A percentile compares a stretch with the other conserved stretches of the same genome.
These are phyloP conservation scores for Flabesymbios commensalis DNA, from an alignment of 2,888 invertebrate genomes.

Conservation along the genomic window DNA sequence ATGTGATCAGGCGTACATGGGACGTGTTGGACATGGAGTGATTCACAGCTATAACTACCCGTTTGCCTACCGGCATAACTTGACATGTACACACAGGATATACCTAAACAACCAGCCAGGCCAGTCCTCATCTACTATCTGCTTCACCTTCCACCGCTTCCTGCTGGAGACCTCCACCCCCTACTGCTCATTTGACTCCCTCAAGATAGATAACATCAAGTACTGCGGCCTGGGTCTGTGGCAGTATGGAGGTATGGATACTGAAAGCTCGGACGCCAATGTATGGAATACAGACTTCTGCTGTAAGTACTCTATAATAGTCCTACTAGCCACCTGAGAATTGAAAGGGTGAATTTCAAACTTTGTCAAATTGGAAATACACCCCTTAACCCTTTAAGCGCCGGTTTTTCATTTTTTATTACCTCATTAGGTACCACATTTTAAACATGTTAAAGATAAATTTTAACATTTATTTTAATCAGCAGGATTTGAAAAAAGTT, in stretches of 20 bases:
- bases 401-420: too few species aligned
- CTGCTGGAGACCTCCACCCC: slow-evolving; percentile 30
- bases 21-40: slow-evolving; percentile 23
- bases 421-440: too few species aligned
- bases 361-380: too few species aligned
- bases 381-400: too few species aligned
- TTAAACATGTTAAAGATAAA: too few species aligned
- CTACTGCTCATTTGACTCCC: slow-evolving; percentile 38
- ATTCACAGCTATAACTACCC: slow-evolving; percentile 36
- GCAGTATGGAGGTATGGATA: slow-evolving; percentile 29
- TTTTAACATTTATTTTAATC: too few species aligned
- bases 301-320: slow-evolving; percentile 36
- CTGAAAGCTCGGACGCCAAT: slow-evolving; percentile 19
- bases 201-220: slow-evolving; percentile 28
- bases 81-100: slow-evolving; percentile 33
- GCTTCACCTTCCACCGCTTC: slow-evolving; percentile 35
- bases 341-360: too few species aligned
- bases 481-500: too few species aligned
- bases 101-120: slow-evolving; percentile 8
- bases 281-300: slow-evolving; percentile 36
- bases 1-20: slow-evolving; percentile 24
- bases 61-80: slow-evolving; percentile 37
- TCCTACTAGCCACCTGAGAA: too few species aligned
- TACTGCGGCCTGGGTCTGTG: slow-evolving; percentile 36
- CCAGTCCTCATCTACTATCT: slow-evolving; percentile 15